Evolutionary conservation across 2,113 vertebrate species (phyloP).

Genomic region (Actenoides hombroni): DNA sequence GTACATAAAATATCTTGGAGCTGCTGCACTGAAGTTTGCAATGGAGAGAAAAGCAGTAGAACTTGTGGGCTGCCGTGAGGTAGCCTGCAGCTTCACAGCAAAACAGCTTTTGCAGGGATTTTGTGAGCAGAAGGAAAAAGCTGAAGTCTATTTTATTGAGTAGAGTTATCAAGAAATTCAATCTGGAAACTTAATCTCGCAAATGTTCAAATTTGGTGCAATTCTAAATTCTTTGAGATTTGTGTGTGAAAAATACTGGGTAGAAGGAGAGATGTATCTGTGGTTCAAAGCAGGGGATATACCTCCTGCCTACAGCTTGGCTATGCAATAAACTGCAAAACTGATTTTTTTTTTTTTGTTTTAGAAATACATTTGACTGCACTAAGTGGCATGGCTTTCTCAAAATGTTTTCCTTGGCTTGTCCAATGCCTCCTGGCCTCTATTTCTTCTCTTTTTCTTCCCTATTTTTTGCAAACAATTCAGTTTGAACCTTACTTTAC

Average conservation of each 20-base stretch:
- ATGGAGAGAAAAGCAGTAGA: neutral
- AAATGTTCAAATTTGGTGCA: neutral
- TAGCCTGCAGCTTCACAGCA: neutral
- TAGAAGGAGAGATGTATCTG: conserved; percentile 14
- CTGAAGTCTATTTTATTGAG: neutral
- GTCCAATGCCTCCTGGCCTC: neutral
- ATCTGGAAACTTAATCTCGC: neutral
- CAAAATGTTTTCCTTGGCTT: conserved; percentile 57
- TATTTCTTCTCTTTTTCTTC: conserved; percentile 16
- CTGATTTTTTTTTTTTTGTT: conserved; percentile 25
- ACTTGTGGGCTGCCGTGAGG: neutral
- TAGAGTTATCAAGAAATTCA: conserved; percentile 6
- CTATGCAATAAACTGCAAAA: conserved; percentile 1
- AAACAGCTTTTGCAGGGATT: conserved; percentile 1
- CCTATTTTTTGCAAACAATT: conserved; percentile 36
- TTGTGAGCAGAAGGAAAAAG: neutral
- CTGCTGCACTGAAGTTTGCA: neutral
- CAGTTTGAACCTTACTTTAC: neutral
- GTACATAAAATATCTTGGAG: neutral
- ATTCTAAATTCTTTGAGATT: conserved; percentile 54
- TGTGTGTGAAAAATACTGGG: conserved; percentile 12
- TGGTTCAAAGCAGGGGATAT: conserved; percentile 41
- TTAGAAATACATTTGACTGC: conserved; percentile 39
- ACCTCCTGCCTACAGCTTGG: conserved; percentile 13
- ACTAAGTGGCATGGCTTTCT: conserved; percentile 13